Evolutionary conservation across 2,888 invertebrate genomes (phyloP).

Genomic region (Dermolepida albohirtum): DNA sequence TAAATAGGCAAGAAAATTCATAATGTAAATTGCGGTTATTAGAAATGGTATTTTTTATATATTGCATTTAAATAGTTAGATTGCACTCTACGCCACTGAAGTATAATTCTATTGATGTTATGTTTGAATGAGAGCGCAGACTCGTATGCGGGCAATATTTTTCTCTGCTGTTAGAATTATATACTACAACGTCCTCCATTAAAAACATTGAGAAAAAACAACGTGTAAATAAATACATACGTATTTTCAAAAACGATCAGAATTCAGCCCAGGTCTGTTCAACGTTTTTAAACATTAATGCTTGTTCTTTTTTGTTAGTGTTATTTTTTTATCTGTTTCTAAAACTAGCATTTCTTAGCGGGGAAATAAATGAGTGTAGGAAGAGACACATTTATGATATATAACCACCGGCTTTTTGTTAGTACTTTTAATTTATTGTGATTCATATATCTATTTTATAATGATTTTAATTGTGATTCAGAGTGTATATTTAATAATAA

Average conservation of each 20-base stretch:
- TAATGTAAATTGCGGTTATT: too few relatives aligned
- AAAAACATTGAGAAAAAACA: slow-evolving; percentile 11
- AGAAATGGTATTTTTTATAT: too few relatives aligned
- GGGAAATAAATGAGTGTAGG: neutral
- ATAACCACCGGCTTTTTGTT: slow-evolving; percentile 33
- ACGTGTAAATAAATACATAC: neutral
- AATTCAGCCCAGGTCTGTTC: slow-evolving; percentile 17
- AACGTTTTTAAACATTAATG: neutral
- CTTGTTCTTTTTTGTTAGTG: neutral
- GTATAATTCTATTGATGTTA: slow-evolving; percentile 27
- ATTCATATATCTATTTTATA: slow-evolving; percentile 19
- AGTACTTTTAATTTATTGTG: slow-evolving; percentile 30
- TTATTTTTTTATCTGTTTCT: slow-evolving; percentile 13
- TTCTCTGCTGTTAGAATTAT: neutral
- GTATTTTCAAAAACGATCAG: neutral
- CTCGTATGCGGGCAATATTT: slow-evolving; percentile 10
- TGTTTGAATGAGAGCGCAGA: slow-evolving; percentile 12
- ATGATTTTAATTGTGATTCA: slow-evolving; percentile 36
- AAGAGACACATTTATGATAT: slow-evolving; percentile 1
- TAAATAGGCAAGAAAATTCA: too few relatives aligned
- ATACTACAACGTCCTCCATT: slow-evolving; percentile 28
- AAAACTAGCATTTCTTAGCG: slow-evolving; percentile 1
- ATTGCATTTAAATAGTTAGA: neutral
- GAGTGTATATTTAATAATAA: slow-evolving; percentile 18
- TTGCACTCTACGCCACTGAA: slow-evolving; percentile 23